These are phyloP conservation scores for Microplitis mediator DNA, from an alignment of 1,140 invertebrate genomes.

Conservation along the genomic window DNA sequence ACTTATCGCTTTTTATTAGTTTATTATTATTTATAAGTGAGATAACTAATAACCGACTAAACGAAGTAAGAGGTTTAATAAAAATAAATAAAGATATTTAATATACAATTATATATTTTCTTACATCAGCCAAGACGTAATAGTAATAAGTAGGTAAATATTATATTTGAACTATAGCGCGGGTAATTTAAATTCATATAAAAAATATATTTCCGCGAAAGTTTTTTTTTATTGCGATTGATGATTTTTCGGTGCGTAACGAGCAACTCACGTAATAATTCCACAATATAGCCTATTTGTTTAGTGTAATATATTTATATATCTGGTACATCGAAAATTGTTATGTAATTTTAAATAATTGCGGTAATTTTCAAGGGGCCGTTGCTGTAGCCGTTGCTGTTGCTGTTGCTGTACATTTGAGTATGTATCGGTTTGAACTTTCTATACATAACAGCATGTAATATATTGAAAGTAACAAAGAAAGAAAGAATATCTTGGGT, in stretches of 20 bases:
- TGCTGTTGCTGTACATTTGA: neutral
- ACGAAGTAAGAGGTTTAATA: neutral
- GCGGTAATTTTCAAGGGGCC: neutral
- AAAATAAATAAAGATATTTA: neutral
- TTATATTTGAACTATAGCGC: neutral
- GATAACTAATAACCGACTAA: too few species aligned
- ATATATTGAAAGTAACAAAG: neutral
- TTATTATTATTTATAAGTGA: too few species aligned
- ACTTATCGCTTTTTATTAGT: too few species aligned
- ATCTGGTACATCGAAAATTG: neutral
- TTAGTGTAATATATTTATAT: neutral
- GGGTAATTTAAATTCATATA: neutral
- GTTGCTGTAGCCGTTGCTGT: neutral
- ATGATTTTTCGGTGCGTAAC: neutral
- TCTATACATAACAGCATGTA: conserved; percentile 11
- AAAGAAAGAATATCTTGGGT: neutral
- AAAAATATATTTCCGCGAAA: conserved; percentile 4
- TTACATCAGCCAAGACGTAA: neutral
- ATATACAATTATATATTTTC: neutral
- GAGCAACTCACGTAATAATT: conserved; percentile 8
- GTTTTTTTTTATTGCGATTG: neutral
- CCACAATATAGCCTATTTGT: conserved; percentile 2
- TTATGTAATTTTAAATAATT: neutral
- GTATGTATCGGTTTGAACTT: neutral
- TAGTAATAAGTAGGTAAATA: neutral